Conservation (phyloP, 1,140 invertebrate species). For the Apolygus lucorum region DNA sequence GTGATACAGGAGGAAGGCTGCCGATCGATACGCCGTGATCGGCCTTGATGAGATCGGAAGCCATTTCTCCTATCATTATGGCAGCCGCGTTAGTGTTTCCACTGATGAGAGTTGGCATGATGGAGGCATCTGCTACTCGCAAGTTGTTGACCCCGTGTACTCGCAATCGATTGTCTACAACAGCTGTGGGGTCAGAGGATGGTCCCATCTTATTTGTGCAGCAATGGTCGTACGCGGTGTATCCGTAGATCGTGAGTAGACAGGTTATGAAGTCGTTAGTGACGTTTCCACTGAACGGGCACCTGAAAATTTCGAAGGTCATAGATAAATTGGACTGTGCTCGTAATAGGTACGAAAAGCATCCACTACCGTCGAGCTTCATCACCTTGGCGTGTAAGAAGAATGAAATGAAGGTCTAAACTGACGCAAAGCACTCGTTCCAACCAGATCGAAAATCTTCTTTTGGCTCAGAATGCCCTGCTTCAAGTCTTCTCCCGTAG, state of each 20-base stretch:
- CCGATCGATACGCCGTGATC: neutral
- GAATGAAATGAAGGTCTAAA: neutral
- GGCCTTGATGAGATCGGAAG: conserved; percentile 36
- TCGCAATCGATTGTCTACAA: conserved; percentile 56
- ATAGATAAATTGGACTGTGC: no score
- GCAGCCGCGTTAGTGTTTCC: conserved; percentile 39
- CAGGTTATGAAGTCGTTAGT: conserved; percentile 33
- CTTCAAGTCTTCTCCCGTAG: conserved; percentile 42
- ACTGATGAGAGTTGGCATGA: conserved; percentile 40
- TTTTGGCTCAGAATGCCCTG: conserved; percentile 38
- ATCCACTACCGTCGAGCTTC: no score
- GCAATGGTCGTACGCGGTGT: conserved; percentile 58
- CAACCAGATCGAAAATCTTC: conserved; percentile 5
- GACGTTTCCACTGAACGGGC: neutral
- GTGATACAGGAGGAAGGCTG: neutral
- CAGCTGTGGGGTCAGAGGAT: conserved; percentile 56
- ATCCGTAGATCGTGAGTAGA: conserved; percentile 43
- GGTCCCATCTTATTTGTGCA: conserved; percentile 65
- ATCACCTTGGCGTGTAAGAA: no score
- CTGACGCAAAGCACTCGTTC: conserved; percentile 45
- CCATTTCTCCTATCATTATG: conserved; percentile 40
- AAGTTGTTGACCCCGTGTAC: conserved; percentile 31
- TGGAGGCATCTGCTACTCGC: conserved; percentile 41
- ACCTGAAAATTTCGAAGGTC: no score
- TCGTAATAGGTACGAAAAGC: no score